phyloP scores from a whole-genome alignment of 2,113 vertebrate species.

The Polypterus senegalus region DNA sequence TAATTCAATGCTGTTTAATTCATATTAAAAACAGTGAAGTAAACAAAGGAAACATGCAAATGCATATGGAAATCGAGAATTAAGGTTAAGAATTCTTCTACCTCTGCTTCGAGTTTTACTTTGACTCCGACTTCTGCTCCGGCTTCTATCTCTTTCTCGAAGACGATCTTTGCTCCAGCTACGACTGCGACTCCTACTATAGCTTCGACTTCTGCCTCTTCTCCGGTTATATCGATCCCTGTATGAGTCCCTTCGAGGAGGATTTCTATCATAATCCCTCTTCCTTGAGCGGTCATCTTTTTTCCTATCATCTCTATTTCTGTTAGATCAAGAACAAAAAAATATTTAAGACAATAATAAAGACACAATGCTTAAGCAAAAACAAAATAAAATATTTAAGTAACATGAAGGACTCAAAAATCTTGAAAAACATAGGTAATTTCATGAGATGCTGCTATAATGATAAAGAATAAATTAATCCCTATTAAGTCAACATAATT shows the following conservation, averaged over 20 bases:
- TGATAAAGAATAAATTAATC: no score
- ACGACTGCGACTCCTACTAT: constrained; percentile 82
- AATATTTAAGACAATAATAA: no score
- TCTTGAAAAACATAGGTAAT: no score
- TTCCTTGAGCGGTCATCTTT: constrained; percentile 90
- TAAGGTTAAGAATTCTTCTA: constrained; percentile 20
- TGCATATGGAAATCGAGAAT: background rate
- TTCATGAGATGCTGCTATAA: no score
- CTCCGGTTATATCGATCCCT: constrained; percentile 87
- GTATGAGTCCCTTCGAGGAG: constrained; percentile 81
- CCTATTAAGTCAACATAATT: no score
- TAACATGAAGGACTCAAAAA: no score
- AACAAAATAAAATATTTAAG: no score
- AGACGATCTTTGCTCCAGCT: constrained; percentile 86
- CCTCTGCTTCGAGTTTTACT: constrained; percentile 73
- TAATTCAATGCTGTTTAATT: background rate
- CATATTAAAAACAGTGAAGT: background rate
- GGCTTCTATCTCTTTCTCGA: constrained; percentile 75
- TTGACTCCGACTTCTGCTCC: constrained; percentile 54
- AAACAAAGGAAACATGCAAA: background rate
- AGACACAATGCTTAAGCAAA: no score
- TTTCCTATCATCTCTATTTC: constrained; percentile 86
- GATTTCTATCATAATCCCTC: constrained; percentile 84
- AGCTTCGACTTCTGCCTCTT: constrained; percentile 79
- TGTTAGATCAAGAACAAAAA: constrained; percentile 28